These are phyloP conservation scores for Hypocryptadius cinnamomeus DNA, from an alignment of 2,113 vertebrate genomes.

Conservation along the genomic window DNA sequence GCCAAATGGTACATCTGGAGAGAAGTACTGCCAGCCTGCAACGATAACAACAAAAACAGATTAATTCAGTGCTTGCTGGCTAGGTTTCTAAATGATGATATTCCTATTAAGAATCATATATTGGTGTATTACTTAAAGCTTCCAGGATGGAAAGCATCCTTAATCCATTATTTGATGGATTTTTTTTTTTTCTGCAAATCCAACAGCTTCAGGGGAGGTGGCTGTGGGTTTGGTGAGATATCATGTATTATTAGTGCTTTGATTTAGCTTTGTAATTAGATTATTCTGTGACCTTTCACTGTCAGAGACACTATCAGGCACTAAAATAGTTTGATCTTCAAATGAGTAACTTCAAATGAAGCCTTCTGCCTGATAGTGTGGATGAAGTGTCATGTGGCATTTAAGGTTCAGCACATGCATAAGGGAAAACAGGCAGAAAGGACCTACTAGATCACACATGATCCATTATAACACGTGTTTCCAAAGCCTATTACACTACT, in stretches of 20 bases:
- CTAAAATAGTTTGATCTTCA: neutral
- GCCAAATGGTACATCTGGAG: slow-evolving; percentile 82
- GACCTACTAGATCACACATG: neutral
- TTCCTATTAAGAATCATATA: slow-evolving; percentile 59
- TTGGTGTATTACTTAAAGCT: neutral
- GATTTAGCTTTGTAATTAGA: slow-evolving; percentile 69
- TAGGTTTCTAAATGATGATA: slow-evolving; percentile 63
- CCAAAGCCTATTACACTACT: neutral
- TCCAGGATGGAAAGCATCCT: slow-evolving; percentile 62
- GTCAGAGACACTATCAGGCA: slow-evolving; percentile 53
- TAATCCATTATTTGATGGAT: slow-evolving; percentile 67
- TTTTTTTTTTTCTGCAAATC: slow-evolving; percentile 62
- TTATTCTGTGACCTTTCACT: slow-evolving; percentile 66
- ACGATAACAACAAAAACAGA: slow-evolving; percentile 40
- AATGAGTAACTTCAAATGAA: neutral
- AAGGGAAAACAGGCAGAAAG: neutral
- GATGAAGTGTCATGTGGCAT: neutral
- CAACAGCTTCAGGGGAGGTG: slow-evolving; percentile 45
- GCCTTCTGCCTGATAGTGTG: neutral
- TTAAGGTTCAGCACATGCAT: neutral
- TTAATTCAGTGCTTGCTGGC: slow-evolving; percentile 23
- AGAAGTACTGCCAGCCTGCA: slow-evolving; percentile 63
- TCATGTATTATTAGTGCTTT: slow-evolving; percentile 73
- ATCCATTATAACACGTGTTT: neutral
- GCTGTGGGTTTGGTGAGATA: slow-evolving; percentile 67